A percentile compares a stretch with the other conserved stretches of the same genome.
Evolutionary conservation across 2,888 invertebrate species (phyloP).

Genomic region (Melinaea menophilus): DNA sequence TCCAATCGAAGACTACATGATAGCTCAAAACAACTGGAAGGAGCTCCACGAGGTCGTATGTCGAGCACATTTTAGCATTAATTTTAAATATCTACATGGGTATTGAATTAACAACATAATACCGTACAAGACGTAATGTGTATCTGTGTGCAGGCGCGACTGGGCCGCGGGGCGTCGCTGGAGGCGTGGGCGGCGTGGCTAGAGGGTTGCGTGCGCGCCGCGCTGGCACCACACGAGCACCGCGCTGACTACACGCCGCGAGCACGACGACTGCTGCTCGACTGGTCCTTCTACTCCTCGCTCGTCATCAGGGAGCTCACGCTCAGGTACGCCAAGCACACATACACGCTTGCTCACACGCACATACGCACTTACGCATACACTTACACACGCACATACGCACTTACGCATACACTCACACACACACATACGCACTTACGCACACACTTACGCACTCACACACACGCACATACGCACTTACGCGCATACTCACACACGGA

Average conservation of each 20-base stretch:
- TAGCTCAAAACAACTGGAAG: too few species aligned
- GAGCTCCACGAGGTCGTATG: too few species aligned
- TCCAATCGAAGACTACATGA: too few species aligned
- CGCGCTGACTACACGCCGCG: constrained; percentile 89
- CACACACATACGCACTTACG: too few species aligned
- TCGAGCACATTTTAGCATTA: too few species aligned
- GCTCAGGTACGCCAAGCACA: constrained; percentile 61
- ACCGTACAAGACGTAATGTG: too few species aligned
- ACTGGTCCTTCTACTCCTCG: constrained; percentile 99
- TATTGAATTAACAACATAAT: too few species aligned
- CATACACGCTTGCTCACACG: neutral
- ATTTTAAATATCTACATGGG: too few species aligned
- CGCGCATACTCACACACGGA: neutral
- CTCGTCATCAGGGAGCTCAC: constrained; percentile 99
- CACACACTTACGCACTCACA: too few species aligned
- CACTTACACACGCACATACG: neutral
- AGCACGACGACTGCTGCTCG: constrained; percentile 91
- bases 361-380: neutral
- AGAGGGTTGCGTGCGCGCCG: constrained; percentile 93
- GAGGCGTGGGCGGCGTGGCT: constrained; percentile 99
- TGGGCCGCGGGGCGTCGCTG: constrained; percentile 94
- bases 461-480: neutral
- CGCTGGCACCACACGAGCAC: constrained; percentile 92
- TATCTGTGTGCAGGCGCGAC: constrained; percentile 75
- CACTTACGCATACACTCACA: neutral